Evolutionary conservation across 2,888 invertebrate species (phyloP).

Genomic region (Chloroclystis v-ata): DNA sequence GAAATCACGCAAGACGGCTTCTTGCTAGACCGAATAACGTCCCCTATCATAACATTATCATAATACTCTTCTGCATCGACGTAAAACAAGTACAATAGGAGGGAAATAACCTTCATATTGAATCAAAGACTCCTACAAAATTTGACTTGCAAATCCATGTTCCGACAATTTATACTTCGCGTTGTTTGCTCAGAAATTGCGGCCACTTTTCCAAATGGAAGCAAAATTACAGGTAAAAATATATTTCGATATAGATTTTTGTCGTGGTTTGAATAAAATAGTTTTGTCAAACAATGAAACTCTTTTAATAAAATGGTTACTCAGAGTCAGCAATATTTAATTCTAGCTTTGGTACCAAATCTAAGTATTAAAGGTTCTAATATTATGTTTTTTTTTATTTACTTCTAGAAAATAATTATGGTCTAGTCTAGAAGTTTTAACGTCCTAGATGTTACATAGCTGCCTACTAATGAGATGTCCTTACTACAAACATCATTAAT

Average conservation of each 20-base stretch:
- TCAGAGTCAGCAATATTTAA: too few species aligned
- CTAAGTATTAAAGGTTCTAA: too few species aligned
- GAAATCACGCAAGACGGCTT: constrained; percentile 49
- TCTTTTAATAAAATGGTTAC: too few species aligned
- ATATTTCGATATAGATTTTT: background rate
- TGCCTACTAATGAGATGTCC: background rate
- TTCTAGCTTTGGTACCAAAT: too few species aligned
- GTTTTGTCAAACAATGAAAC: too few species aligned
- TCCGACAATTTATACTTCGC: constrained; percentile 14
- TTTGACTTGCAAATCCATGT: constrained; percentile 9
- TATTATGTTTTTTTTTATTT: too few species aligned
- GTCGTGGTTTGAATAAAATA: background rate
- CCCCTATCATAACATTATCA: constrained; percentile 41
- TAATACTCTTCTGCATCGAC: constrained; percentile 33
- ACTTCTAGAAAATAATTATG: too few species aligned
- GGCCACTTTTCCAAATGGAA: constrained; percentile 13
- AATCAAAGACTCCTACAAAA: constrained; percentile 5
- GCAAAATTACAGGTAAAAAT: background rate
- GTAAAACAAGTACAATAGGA: constrained; percentile 24
- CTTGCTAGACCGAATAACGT: constrained; percentile 45
- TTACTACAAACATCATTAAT: constrained; percentile 7
- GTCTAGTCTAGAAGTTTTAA: too few species aligned
- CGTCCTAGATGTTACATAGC: background rate
- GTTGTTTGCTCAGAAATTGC: constrained; percentile 31
- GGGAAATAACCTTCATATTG: constrained; percentile 24